Percentiles rank a stretch among this genome's conserved stretches.
These are phyloP conservation scores for Polypterus bichir DNA, from an alignment of 2,113 vertebrate species.

Conservation along the genomic window DNA sequence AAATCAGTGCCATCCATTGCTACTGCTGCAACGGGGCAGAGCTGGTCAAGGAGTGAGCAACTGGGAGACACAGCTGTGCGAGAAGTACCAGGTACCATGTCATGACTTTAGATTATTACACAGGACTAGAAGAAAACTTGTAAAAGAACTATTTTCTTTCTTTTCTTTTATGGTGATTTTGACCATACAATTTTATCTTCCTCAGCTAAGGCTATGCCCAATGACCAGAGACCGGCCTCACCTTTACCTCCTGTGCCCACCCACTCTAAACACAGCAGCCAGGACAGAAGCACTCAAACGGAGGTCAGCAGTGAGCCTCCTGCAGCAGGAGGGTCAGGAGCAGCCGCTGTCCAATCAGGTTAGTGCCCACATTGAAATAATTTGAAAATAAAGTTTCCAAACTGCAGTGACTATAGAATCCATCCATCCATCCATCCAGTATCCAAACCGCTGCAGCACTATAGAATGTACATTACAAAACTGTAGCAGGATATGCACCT, in stretches of 20 bases:
- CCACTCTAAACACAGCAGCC: constrained; percentile 46
- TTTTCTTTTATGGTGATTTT: constrained; percentile 26
- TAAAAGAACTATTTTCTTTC: constrained; percentile 24
- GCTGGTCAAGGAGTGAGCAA: constrained; percentile 33
- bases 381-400: no score
- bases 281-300: constrained; percentile 73
- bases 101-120: no score
- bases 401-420: no score
- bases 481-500: no score
- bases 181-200: constrained; percentile 2
- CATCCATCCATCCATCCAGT: no score
- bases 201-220: constrained; percentile 48
- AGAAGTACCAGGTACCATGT: constrained; percentile 33
- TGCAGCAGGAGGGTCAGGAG: neutral
- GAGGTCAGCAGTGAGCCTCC: constrained; percentile 28
- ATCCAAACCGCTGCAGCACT: no score
- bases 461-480: no score
- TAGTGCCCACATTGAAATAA: neutral
- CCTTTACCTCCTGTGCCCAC: constrained; percentile 15
- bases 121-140: no score
- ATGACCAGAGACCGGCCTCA: constrained; percentile 43
- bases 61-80: constrained; percentile 6
- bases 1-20: constrained; percentile 81
- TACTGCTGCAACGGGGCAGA: constrained; percentile 17
- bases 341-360: neutral